These are phyloP conservation scores for Parus major DNA, from an alignment of 2,113 vertebrate species.

Conservation along the genomic window DNA sequence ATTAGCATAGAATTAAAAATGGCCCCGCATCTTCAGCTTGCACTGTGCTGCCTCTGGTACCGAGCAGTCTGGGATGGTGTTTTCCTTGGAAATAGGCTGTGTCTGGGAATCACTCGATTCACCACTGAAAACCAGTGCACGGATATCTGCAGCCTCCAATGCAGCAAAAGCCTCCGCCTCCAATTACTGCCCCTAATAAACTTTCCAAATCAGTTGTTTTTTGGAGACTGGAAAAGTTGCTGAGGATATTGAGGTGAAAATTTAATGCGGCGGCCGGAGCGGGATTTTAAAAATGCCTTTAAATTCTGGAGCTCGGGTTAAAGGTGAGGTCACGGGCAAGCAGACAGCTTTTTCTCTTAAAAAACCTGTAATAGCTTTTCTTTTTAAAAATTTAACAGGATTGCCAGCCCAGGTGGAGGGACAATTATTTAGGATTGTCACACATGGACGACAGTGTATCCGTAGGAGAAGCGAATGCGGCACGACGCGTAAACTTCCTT, in stretches of 20 bases:
- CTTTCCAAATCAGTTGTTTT: background rate
- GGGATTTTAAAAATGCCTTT: background rate
- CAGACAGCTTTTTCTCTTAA: background rate
- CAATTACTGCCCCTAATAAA: background rate
- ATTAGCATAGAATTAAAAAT: slow-evolving; percentile 59
- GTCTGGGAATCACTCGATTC: background rate
- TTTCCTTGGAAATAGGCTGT: background rate
- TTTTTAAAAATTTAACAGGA: background rate
- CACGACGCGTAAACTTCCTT: background rate
- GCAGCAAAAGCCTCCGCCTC: background rate
- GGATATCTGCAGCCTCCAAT: background rate
- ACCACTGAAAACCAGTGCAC: background rate
- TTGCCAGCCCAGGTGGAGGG: background rate
- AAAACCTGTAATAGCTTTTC: background rate
- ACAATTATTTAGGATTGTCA: background rate
- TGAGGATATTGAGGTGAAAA: background rate
- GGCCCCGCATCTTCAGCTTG: background rate
- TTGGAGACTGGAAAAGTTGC: background rate
- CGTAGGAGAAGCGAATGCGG: background rate
- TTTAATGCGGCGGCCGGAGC: accelerated
- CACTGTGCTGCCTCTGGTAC: background rate
- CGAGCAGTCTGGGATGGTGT: background rate
- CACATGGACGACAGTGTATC: background rate
- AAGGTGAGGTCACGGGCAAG: background rate
- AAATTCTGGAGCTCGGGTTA: background rate